Percentiles rank a stretch among this genome's conserved stretches.
Conservation (phyloP, 2,888 invertebrate genomes). For the Luperina testacea region DNA sequence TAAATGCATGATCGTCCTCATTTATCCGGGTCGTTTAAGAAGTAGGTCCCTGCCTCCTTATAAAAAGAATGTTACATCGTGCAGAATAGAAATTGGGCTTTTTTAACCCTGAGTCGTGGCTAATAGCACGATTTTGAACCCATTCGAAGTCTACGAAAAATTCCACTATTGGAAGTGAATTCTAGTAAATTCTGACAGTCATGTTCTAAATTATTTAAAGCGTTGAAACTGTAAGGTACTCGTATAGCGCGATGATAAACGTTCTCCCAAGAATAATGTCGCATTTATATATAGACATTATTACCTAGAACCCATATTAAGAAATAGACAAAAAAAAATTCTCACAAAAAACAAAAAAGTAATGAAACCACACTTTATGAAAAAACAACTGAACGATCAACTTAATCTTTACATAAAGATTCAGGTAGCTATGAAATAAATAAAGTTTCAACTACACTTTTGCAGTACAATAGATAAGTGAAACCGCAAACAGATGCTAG, state of each 20-base stretch:
- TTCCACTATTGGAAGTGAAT: neutral
- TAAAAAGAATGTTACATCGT: too few relatives aligned
- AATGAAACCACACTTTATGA: neutral
- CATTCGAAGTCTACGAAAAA: neutral
- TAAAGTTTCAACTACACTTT: conserved; percentile 3
- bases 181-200: neutral
- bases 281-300: neutral
- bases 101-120: too few relatives aligned
- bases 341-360: too few relatives aligned
- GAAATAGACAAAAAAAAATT: neutral
- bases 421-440: neutral
- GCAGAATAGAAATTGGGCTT: neutral
- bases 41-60: neutral
- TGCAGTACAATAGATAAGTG: conserved; percentile 18
- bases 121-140: neutral
- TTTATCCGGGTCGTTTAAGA: neutral
- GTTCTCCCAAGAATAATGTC: neutral
- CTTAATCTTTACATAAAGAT: neutral
- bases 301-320: neutral
- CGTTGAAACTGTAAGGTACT: too few relatives aligned
- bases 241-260: neutral
- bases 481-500: conserved; percentile 47
- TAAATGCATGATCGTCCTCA: neutral
- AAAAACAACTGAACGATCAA: neutral
- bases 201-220: too few relatives aligned